Evolutionary conservation across 2,888 invertebrate species (phyloP), one percentile per base, ranked within the genome.

Genomic region (Nudaria mundana): DNA sequence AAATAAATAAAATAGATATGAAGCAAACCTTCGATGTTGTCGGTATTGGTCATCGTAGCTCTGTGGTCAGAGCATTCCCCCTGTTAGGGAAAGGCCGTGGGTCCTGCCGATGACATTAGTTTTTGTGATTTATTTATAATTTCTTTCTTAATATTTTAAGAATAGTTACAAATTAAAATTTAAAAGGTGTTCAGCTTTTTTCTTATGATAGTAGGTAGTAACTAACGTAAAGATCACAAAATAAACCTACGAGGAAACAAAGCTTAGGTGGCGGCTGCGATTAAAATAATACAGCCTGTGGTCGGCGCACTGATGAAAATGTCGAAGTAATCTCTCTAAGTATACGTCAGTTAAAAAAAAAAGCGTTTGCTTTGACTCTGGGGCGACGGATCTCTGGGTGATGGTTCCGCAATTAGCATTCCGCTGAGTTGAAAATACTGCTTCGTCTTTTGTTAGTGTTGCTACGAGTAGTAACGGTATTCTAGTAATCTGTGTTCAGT

Each of bases 301-400:
- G 84, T 85, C 66, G 62, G 65, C 50, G 47, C 67, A 56, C 67
- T 81, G 83, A 84, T 85, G 83, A 81, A 83, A 82, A 81, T 75
- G 78, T 75, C 78, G 73, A 76, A 66, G 77, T 69, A 84, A 84
- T 85, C 81, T 80, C 50, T 56, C 63, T 76, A 81, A 81, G 81
- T 81, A 80, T 82, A 83, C 73, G 74, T 69, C 83, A 78, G 73
- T 79, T 83, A 81, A 83, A 82, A 83, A 83, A 81, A 82, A 83
- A 85, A 78, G 69, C 76, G 58, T 66, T 73, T 67, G 65, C 56
- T 70, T 67, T 71, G 67, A 66, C 66, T 71, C 53, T 71, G 78
- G 65, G 76, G 79, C 69, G 66, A 75, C 69, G 69, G 67, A 61
- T 68, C 59, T 66, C 68, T 63, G 66, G 68, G 65, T 59, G 66